Conservation (phyloP, 2,113 vertebrate species). For the Dasyprocta punctata region DNA sequence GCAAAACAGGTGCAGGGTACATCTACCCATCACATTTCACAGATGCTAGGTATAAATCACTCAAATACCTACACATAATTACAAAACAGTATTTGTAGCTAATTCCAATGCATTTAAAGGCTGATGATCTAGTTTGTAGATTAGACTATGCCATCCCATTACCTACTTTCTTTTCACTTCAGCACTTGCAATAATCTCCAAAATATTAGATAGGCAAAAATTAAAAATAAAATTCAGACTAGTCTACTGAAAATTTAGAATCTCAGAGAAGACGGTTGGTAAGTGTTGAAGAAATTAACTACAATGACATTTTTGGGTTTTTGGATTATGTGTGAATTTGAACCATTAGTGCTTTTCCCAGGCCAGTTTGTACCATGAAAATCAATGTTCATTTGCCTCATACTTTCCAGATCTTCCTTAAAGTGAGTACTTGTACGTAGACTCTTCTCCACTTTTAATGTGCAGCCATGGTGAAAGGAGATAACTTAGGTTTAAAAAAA, state of each 20-base stretch:
- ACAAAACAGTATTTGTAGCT: constrained; percentile 7
- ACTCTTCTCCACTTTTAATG: neutral
- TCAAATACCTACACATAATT: neutral
- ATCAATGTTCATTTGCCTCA: neutral
- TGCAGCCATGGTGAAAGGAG: neutral
- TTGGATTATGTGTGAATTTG: neutral
- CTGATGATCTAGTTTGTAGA: neutral
- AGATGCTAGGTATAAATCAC: neutral
- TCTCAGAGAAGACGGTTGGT: neutral
- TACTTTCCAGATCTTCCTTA: neutral
- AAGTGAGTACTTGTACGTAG: neutral
- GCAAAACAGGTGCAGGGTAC: neutral
- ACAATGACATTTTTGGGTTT: neutral
- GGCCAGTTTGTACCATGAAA: neutral
- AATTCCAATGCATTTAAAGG: neutral
- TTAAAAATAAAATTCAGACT: constrained; percentile 25
- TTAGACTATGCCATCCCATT: neutral
- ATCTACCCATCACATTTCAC: neutral
- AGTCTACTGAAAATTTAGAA: neutral
- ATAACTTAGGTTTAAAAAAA: neutral
- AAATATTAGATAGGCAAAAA: neutral
- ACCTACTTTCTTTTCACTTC: neutral
- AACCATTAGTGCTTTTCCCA: neutral
- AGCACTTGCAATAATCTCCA: neutral
- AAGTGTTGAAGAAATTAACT: neutral